These are phyloP conservation scores for Tokudaia muenninki DNA, from an alignment of 2,797 vertebrate species.

Conservation along the genomic window DNA sequence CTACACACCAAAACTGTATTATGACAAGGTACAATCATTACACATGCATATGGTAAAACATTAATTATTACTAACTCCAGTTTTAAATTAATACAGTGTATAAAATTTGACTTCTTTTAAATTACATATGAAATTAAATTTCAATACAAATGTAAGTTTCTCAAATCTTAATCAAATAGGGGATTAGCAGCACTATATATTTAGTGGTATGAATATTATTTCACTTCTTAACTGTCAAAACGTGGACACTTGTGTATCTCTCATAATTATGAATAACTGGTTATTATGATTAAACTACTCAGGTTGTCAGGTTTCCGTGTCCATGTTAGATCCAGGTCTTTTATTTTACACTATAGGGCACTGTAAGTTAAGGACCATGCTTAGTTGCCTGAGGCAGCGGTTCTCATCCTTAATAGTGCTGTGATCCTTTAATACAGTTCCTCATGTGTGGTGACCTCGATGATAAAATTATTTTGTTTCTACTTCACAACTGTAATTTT, in stretches of 20 bases:
- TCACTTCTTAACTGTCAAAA: constrained; percentile 19
- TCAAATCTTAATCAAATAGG: constrained; percentile 26
- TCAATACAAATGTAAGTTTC: background rate
- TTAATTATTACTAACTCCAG: constrained; percentile 39
- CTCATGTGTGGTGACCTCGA: background rate
- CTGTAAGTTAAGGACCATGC: background rate
- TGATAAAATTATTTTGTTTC: background rate
- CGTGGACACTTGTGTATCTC: background rate
- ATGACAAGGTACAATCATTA: background rate
- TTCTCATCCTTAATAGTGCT: background rate
- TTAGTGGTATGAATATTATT: background rate
- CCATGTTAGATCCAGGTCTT: background rate
- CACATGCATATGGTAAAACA: background rate
- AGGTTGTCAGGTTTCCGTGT: background rate
- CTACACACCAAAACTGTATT: background rate
- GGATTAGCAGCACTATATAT: background rate
- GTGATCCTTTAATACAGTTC: background rate
- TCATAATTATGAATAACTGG: background rate
- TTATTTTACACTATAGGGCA: background rate
- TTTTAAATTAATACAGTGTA: background rate
- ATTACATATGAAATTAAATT: constrained; percentile 56
- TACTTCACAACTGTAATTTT: background rate
- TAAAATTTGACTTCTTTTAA: constrained; percentile 52
- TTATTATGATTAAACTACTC: constrained; percentile 42
- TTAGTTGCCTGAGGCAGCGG: background rate